A percentile compares a stretch with the other conserved stretches of the same genome.
phyloP scores from a whole-genome alignment of 2,113 vertebrate genomes.

The Talpa occidentalis region DNA sequence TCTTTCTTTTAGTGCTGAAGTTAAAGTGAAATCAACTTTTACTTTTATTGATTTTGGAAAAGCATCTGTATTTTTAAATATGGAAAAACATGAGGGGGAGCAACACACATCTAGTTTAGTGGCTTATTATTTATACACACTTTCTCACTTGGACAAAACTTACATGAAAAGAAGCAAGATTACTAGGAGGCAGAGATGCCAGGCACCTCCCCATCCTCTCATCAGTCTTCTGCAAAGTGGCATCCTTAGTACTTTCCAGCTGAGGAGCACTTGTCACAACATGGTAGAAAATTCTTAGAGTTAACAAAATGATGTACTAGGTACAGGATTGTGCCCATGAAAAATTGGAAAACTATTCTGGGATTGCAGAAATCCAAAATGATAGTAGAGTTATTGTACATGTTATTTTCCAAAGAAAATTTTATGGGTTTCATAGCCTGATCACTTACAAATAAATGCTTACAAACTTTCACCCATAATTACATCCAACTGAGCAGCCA shows the following conservation, averaged over 20 bases:
- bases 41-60: neutral
- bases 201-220: neutral
- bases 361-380: neutral
- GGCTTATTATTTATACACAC: neutral
- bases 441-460: neutral
- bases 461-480: neutral
- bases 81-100: neutral
- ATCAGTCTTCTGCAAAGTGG: neutral
- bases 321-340: neutral
- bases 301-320: neutral
- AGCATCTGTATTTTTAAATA: neutral
- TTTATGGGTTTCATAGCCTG: neutral
- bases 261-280: neutral
- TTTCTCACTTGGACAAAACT: neutral
- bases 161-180: neutral
- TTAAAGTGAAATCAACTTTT: neutral
- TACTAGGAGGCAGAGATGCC: neutral
- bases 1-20: neutral
- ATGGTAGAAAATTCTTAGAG: neutral
- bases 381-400: no score
- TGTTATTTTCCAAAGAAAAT: neutral
- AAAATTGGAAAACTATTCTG: neutral
- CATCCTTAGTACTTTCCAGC: neutral
- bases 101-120: neutral
- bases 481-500: neutral